Evolutionary conservation across 92 coral and sea anemone genomes (phyloP), one percentile per base, ranked within the genome.

Genomic region (Parazoanthus darwini): DNA sequence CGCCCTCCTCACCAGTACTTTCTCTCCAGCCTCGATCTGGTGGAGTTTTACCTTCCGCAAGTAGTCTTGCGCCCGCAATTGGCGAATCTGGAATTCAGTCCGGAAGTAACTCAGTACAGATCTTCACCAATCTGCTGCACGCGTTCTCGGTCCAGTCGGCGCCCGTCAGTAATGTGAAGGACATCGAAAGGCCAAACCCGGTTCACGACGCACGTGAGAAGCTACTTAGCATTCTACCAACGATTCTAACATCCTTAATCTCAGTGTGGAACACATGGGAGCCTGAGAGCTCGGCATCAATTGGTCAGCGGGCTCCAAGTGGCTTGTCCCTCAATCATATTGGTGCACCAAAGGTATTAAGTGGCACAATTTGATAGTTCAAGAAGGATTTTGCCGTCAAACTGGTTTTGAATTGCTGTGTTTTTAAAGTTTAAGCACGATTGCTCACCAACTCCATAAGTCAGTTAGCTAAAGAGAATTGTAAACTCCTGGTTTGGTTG

Each of bases 201-300:
- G 91, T 95, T 68, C 88, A 94, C 37, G 99, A 93, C 78, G 99
- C 99, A 15, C 94, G 99, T 15, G 99, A 97, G 77, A 93, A 98
- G 8, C 78, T 97, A 75, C 81, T 97, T 59, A 97, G 98, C 71
- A 87, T 97, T 15, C 86, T 97, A 4, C 99, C 99, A 16, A 90
- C 95, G 23, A 89, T 95, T n/a, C 88, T 97, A 8, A 86, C 96
- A 3, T 93, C 99, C 10, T 89, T 97, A 72, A 88, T 95, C 8
- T 72, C 97, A 20, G 93, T 97, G 39, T 97, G 99, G 99, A 93
- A 94, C 73, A 89, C 96, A 0, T 97, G 99, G 99, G 88, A 89
- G 77, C 95, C 98, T 0, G 95, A 92, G 74, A 90, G 87, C 11
- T 82, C 91, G n/a, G 90, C 89, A 48, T 88, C 94, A 2, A 71